Evolutionary conservation across 2,797 vertebrate species (phyloP), one percentile per base, ranked within the genome.

Genomic region (Lepus oiostolus): DNA sequence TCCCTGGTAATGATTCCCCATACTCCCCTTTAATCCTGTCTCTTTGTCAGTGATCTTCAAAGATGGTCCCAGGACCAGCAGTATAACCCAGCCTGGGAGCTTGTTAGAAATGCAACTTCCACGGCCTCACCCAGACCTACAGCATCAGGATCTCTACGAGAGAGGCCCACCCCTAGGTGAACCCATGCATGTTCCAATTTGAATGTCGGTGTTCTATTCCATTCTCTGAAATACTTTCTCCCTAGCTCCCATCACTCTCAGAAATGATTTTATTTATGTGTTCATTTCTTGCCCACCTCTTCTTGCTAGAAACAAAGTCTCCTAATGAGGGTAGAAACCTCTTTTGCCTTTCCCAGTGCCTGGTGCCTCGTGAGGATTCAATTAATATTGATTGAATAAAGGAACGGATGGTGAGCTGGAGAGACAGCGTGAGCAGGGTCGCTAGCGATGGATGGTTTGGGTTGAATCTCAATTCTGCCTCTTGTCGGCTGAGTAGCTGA

Each of bases 151-250:
- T 30, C 74, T 47, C 52, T 19, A 11, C 58, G 21, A 71, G 19
- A 21, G 54, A 4, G 24, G 24, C 24, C 21, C 58, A 74, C 21
- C 13, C 32, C 8, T 13, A 5, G 32, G 52, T 71, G 58, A 76
- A 16, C 32, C 19, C 17, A 17, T 10, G 26, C 12, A 16, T 1
- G 0, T 7, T 42, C n/a, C 13, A 7, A 38, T 24, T 26, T 22
- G 38, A 88, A 38, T 42, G 42, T 14, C 13, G 4, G 11, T 2
- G 30, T 24, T 72, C 35, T 42, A 28, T 16, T 0, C 38, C 54
- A 26, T 76, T 75, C 47, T 14, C 22, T 4, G n/a, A 86, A 52
- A 28, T 60, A 24, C n/a, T 75, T 79, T 82, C 35, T 83, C 16
- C 7, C 32, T n/a, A 50, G 50, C 52, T 74, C 60, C 58, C 5